Percentiles rank a stretch among this genome's conserved stretches.
Conservation (phyloP, 2,113 vertebrate species). For the Ciconia boyciana region DNA sequence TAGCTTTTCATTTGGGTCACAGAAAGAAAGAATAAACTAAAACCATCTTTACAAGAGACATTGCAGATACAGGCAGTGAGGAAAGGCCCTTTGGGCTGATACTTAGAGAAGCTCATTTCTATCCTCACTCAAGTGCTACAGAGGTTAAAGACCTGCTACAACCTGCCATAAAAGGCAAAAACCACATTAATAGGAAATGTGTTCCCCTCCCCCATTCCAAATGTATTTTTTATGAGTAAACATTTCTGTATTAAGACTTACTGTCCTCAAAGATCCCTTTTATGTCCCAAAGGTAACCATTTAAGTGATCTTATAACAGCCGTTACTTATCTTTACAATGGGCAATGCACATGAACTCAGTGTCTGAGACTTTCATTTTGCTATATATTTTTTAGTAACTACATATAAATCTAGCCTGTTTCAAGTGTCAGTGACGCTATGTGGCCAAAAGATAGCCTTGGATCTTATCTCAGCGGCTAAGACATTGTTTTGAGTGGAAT, state of each 20-base stretch:
- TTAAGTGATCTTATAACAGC: conserved; percentile 74
- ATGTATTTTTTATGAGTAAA: conserved; percentile 75
- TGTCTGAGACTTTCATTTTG: conserved; percentile 58
- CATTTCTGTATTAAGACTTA: conserved; percentile 75
- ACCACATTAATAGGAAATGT: conserved; percentile 55
- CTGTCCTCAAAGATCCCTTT: conserved; percentile 70
- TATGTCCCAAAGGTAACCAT: conserved; percentile 76
- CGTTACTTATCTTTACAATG: conserved; percentile 76
- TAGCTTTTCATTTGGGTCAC: not conserved
- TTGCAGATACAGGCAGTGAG: not conserved
- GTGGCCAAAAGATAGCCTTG: conserved; percentile 18
- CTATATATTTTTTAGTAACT: conserved; percentile 73
- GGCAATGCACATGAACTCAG: conserved; percentile 22
- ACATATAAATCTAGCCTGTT: conserved; percentile 66
- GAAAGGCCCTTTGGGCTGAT: conserved; percentile 39
- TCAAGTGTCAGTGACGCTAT: conserved; percentile 30
- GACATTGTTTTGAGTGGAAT: not conserved
- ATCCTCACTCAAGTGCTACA: conserved; percentile 33
- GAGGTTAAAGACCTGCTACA: conserved; percentile 38
- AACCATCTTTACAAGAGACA: not conserved
- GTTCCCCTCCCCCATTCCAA: conserved; percentile 36
- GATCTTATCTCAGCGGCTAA: conserved; percentile 31
- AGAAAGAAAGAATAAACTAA: conserved; percentile 8
- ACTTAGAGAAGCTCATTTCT: conserved; percentile 29
- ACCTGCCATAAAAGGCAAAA: conserved; percentile 64